Percentiles rank a stretch among this genome's conserved stretches.
phyloP scores from a whole-genome alignment of 2,888 invertebrate species.

The Timandra comae region DNA sequence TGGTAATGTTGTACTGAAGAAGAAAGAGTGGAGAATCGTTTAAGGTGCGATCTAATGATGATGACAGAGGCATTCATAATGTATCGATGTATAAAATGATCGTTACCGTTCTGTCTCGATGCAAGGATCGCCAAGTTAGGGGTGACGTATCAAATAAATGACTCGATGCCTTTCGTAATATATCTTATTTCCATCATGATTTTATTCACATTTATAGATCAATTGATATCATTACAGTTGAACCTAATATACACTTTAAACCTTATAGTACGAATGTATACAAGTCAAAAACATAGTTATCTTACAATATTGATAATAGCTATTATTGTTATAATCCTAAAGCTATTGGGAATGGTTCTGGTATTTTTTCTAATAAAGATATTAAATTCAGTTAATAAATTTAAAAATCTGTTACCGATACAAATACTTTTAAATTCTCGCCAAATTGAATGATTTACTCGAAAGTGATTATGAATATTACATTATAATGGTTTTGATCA shows the following conservation, averaged over 20 bases:
- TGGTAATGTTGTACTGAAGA: conserved; percentile 47
- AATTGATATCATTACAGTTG: conserved; percentile 65
- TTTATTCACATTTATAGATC: conserved; percentile 74
- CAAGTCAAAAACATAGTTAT: conserved; percentile 75
- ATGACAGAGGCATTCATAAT: conserved; percentile 75
- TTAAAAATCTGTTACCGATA: conserved; percentile 43
- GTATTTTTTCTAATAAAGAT: conserved; percentile 51
- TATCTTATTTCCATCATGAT: conserved; percentile 57
- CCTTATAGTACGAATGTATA: conserved; percentile 72
- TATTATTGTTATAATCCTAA: conserved; percentile 72
- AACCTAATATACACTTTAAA: conserved; percentile 67
- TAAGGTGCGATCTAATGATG: conserved; percentile 66
- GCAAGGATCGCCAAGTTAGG: conserved; percentile 65
- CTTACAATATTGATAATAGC: conserved; percentile 65
- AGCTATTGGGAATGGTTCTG: conserved; percentile 70
- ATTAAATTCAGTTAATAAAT: conserved; percentile 43
- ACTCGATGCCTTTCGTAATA: conserved; percentile 47
- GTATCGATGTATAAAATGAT: conserved; percentile 68
- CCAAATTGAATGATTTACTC: conserved; percentile 35
- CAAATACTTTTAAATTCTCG: conserved; percentile 31
- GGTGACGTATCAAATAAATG: conserved; percentile 62
- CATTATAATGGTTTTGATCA: conserved; percentile 43
- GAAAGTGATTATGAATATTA: conserved; percentile 30
- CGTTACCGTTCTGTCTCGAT: conserved; percentile 72
- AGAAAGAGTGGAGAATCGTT: conserved; percentile 65